Evolutionary conservation across 2,888 invertebrate genomes (phyloP).

Genomic region (Zygaena filipendulae): DNA sequence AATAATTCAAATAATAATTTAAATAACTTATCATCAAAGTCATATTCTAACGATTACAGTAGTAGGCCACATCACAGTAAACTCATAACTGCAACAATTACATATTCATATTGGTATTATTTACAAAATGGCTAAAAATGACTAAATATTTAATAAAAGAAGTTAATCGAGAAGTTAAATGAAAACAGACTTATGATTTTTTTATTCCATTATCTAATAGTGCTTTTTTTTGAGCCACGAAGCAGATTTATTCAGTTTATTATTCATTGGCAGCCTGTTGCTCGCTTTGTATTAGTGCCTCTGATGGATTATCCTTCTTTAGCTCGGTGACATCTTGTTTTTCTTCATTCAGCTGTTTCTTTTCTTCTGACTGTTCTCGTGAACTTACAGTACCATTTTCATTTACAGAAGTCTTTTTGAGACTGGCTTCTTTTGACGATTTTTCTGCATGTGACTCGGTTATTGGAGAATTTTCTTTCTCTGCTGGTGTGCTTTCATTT

Average conservation of each 20-base stretch:
- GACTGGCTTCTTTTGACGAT: conserved; percentile 37
- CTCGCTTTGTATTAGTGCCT: conserved; percentile 54
- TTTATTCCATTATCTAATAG: no score
- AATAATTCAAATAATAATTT: no score
- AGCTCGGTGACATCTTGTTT: conserved; percentile 24
- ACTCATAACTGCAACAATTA: no score
- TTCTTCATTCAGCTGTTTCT: conserved; percentile 29
- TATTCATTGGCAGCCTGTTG: conserved; percentile 45
- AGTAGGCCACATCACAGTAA: conserved; percentile 53
- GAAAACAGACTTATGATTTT: no score
- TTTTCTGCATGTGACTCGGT: conserved; percentile 27
- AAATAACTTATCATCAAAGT: no score
- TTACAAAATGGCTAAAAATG: conserved; percentile 56
- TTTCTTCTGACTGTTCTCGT: conserved; percentile 51
- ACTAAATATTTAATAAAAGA: no score
- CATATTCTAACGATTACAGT: conserved; percentile 37
- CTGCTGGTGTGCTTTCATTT: conserved; percentile 18
- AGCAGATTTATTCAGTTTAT: conserved; percentile 40
- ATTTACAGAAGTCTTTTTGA: conserved; percentile 34
- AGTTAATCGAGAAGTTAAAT: no score
- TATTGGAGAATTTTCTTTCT: conserved; percentile 28
- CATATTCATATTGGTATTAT: conserved; percentile 48
- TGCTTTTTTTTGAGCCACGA: conserved; percentile 64
- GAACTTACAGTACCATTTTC: conserved; percentile 54
- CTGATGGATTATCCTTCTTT: conserved; percentile 46